Evolutionary conservation across 2,113 vertebrate species (phyloP), one percentile per base, ranked within the genome.

Genomic region (Australoheros scitulus): DNA sequence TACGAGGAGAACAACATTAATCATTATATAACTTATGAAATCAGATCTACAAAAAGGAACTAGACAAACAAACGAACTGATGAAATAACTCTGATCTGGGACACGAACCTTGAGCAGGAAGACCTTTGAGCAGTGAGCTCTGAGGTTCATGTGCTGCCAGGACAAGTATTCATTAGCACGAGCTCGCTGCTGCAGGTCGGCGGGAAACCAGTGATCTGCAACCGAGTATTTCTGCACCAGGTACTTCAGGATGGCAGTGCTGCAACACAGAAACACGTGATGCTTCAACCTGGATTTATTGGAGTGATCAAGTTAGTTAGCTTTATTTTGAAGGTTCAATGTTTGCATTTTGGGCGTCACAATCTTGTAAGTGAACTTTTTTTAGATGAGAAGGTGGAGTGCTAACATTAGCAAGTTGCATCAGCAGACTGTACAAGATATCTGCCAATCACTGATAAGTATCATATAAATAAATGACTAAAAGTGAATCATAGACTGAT

Each of bases 161-260:
- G 95, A 88, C 29, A 96, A 87, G 63, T 95, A 96, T 43, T 96
- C 96, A 5, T 96, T 94, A 17, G 95, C 94, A 0, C 89, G 87
- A 2, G 95, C 95, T n/a, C 91, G 88, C 77, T 86, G 92, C 89
- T 93, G 92, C 79, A 96, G 83, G 29, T 96, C 95, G 1, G 93
- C 93, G 1, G 96, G 96, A 58, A 93, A 96, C 96, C 96, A 96
- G 92, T 96, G 93, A 65, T 96, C 95, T 0, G 94, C 75, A 41
- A 85, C 84, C 0, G 76, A 61, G 52, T 91, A 90, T 47, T 94
- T 96, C 87, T 94, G 90, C 3, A 15, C 92, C 84, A 96, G 11
- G 84, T 96, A 96, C 74, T 90, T 79, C 89, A 96, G 86, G 86
- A 96, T 96, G 0, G 96, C 95, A 10, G 88, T 5, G 56, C 96